phyloP scores from a whole-genome alignment of 2,888 invertebrate species.

The Leptopilina myrica region DNA sequence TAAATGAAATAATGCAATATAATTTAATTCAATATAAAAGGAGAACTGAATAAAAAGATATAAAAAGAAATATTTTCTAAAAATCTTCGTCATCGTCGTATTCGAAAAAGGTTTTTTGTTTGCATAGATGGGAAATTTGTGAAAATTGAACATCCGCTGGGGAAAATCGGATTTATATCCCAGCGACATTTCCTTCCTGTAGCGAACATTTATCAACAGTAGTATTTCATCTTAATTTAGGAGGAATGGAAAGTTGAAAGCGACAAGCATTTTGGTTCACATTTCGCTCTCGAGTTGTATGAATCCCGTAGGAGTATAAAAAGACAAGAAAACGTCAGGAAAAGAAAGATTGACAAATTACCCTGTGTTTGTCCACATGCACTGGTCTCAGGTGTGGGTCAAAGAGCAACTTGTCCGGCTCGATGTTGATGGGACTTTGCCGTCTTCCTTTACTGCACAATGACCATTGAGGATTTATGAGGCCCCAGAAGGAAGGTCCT shows the following conservation, averaged over 20 bases:
- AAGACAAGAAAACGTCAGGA: slow-evolving; percentile 30
- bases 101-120: background rate
- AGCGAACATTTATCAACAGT: slow-evolving; percentile 56
- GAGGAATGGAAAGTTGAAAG: slow-evolving; percentile 52
- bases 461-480: slow-evolving; percentile 98
- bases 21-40: too few relatives aligned
- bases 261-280: slow-evolving; percentile 49
- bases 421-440: slow-evolving; percentile 98
- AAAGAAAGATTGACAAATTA: slow-evolving; percentile 77
- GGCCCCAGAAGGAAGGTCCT: slow-evolving; percentile 99
- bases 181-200: slow-evolving; percentile 41
- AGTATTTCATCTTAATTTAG: slow-evolving; percentile 64
- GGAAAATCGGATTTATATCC: slow-evolving; percentile 31
- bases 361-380: slow-evolving; percentile 95
- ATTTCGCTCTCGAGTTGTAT: slow-evolving; percentile 2
- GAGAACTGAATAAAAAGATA: background rate
- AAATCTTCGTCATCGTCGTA: too few relatives aligned
- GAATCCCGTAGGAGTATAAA: slow-evolving; percentile 22
- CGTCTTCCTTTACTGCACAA: slow-evolving; percentile 97
- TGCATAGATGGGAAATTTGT: background rate
- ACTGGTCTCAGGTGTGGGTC: slow-evolving; percentile 95
- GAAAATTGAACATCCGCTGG: slow-evolving; percentile 3
- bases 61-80: background rate
- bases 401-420: slow-evolving; percentile 94
- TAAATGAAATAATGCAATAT: too few relatives aligned